These are phyloP conservation scores for Acanthosoma haemorrhoidale DNA, from an alignment of 2,888 invertebrate species.

Conservation along the genomic window DNA sequence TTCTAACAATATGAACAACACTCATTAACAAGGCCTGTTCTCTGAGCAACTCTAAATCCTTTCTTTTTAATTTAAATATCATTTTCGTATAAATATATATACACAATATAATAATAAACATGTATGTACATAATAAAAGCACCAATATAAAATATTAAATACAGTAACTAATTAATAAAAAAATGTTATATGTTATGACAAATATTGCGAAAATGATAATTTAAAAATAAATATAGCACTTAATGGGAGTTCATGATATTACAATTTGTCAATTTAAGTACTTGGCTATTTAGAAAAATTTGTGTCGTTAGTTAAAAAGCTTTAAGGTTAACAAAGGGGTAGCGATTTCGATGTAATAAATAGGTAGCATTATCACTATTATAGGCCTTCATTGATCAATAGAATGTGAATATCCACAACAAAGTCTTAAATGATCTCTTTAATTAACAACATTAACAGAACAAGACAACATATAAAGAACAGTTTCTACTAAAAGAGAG, in stretches of 20 bases:
- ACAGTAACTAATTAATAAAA: constrained; percentile 7
- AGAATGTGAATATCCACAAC: background rate
- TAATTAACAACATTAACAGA: too few species aligned
- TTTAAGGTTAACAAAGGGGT: background rate
- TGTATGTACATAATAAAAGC: constrained; percentile 2
- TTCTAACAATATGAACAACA: constrained; percentile 27
- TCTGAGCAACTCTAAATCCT: constrained; percentile 24
- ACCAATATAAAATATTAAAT: constrained; percentile 14
- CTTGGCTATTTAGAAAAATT: background rate
- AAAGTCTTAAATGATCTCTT: background rate
- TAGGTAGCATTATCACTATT: background rate
- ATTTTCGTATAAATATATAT: constrained; percentile 10
- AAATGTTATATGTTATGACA: background rate
- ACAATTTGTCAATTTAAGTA: constrained; percentile 3
- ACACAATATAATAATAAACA: background rate
- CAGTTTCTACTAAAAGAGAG: background rate
- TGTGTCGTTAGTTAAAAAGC: background rate
- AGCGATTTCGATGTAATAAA: constrained; percentile 8
- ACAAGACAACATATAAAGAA: background rate
- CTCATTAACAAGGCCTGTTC: constrained; percentile 21
- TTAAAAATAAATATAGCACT: constrained; percentile 5
- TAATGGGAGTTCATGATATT: background rate
- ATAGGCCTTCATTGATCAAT: constrained; percentile 8
- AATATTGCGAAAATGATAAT: background rate
- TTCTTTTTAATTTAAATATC: constrained; percentile 9